Percentiles rank a stretch among this genome's conserved stretches.
Conservation (phyloP, 1,140 invertebrate species). For the Melanaphis sacchari region DNA sequence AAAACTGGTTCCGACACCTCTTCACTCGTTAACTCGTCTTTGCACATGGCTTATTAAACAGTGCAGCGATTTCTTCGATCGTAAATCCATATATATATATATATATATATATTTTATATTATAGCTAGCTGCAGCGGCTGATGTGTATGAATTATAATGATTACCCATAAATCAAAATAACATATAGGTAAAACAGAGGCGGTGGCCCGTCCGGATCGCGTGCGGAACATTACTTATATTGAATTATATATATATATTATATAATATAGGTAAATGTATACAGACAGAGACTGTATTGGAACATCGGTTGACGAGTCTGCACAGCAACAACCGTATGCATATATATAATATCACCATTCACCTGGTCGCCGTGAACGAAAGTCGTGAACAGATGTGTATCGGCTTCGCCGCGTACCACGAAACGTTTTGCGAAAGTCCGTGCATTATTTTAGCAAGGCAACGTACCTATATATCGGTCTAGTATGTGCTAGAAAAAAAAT, state of each 20-base stretch:
- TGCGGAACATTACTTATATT: not conserved
- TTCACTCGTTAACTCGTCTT: conserved; percentile 5
- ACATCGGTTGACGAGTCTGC: not conserved
- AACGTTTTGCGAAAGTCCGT: not conserved
- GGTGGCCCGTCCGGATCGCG: not conserved
- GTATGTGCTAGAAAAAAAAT: not conserved
- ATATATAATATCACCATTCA: conserved; percentile 2
- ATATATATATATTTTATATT: not conserved
- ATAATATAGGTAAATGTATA: not conserved
- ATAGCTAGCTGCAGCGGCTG: not conserved
- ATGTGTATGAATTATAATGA: not conserved
- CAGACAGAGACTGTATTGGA: not conserved
- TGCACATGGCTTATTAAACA: not conserved
- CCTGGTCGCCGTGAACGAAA: not conserved
- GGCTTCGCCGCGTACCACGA: not conserved
- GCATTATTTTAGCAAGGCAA: not conserved
- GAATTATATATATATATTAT: not conserved
- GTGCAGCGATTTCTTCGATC: not conserved
- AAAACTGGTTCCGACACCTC: not conserved
- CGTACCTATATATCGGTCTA: not conserved
- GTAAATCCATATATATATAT: not conserved
- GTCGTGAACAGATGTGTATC: conserved; percentile 29
- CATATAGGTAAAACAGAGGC: conserved; percentile 12
- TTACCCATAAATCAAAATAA: not conserved
- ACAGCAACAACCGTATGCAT: not conserved